A percentile compares a stretch with the other conserved stretches of the same genome.
These are phyloP conservation scores for Myotis daubentonii DNA, from an alignment of 2,797 vertebrate species.

Conservation along the genomic window DNA sequence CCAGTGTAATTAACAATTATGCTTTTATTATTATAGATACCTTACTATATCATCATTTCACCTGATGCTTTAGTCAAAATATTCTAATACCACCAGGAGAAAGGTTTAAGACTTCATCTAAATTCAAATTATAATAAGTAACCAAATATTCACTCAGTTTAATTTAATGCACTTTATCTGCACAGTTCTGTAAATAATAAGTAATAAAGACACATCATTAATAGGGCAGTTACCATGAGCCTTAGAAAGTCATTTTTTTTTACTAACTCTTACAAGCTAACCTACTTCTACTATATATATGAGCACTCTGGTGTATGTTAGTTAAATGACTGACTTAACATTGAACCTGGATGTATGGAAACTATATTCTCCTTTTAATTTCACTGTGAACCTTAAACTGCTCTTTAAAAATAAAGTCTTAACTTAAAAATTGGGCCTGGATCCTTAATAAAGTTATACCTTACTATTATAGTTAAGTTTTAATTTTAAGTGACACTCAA, in stretches of 20 bases:
- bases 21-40: not conserved
- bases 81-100: constrained; percentile 37
- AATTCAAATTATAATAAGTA: not conserved
- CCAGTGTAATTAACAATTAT: too few species aligned
- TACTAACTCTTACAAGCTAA: constrained; percentile 6
- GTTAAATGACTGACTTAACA: constrained; percentile 40
- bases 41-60: not conserved
- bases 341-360: not conserved
- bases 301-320: not conserved
- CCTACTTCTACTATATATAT: not conserved
- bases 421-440: not conserved
- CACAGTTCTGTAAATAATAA: constrained; percentile 39
- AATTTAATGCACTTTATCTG: constrained; percentile 10
- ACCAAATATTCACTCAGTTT: constrained; percentile 16
- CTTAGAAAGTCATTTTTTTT: constrained; percentile 51
- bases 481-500: constrained; percentile 31
- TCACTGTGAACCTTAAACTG: not conserved
- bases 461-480: not conserved
- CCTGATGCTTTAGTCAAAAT: not conserved
- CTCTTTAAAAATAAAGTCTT: not conserved
- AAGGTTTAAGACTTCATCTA: not conserved
- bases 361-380: not conserved
- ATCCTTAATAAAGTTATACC: constrained; percentile 31
- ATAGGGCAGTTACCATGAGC: not conserved
- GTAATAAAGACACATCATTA: not conserved